A percentile compares a stretch with the other conserved stretches of the same genome.
phyloP scores from a whole-genome alignment of 1,140 invertebrate genomes.

The Zaprionus gabonicus region DNA sequence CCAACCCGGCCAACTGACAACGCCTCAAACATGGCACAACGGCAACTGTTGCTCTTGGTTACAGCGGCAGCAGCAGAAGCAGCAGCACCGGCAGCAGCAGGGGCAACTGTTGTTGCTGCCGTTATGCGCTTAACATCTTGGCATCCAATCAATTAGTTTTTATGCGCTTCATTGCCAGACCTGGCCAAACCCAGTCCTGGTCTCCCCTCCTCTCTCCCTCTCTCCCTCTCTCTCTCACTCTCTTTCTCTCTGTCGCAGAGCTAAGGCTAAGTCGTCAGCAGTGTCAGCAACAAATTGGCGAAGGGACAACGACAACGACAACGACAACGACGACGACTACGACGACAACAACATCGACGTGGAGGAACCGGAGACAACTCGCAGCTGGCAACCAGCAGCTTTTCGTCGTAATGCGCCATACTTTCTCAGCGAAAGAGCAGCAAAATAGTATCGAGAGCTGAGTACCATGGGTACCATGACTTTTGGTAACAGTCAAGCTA shows the following conservation, averaged over 20 bases:
- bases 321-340: constrained; percentile 34
- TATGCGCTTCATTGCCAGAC: constrained; percentile 73
- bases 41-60: constrained; percentile 45
- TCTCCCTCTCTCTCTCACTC: neutral
- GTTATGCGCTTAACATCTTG: constrained; percentile 81
- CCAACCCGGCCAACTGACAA: constrained; percentile 38
- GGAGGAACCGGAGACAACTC: constrained; percentile 31
- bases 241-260: constrained; percentile 2
- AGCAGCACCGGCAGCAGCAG: constrained; percentile 46
- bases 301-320: constrained; percentile 59
- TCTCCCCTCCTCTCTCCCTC: neutral
- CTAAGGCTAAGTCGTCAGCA: constrained; percentile 55
- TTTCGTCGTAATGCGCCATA: constrained; percentile 56
- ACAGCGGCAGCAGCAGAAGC: constrained; percentile 34
- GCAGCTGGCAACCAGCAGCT: constrained; percentile 65
- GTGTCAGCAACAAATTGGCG: constrained; percentile 78
- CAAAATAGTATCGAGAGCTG: constrained; percentile 53
- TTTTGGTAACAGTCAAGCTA: constrained; percentile 19
- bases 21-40: constrained; percentile 50
- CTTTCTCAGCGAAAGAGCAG: constrained; percentile 57
- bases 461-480: constrained; percentile 21
- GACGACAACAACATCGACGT: constrained; percentile 41
- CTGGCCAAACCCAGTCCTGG: constrained; percentile 57
- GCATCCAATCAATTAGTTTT: constrained; percentile 81
- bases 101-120: constrained; percentile 56